Evolutionary conservation across 2,797 vertebrate species (phyloP).

Genomic region (Sitta carolinensis): DNA sequence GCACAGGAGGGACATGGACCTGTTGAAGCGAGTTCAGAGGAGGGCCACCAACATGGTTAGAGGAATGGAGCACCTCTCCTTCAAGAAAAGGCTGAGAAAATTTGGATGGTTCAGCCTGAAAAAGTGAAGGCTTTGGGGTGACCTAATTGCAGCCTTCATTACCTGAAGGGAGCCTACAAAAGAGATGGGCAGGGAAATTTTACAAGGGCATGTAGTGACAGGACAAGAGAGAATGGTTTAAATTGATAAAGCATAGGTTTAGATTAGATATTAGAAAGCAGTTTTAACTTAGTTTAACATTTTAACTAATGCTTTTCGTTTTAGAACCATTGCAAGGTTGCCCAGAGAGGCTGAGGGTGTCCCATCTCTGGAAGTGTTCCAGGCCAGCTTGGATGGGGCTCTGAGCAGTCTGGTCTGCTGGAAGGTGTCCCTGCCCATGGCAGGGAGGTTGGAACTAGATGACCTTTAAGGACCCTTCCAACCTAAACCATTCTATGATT

Average conservation of each 20-base stretch:
- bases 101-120: background rate
- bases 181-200: background rate
- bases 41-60: background rate
- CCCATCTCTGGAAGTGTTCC: background rate
- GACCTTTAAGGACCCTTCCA: background rate
- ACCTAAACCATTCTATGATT: background rate
- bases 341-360: background rate
- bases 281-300: background rate
- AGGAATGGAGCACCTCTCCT: background rate
- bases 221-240: background rate
- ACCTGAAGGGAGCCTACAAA: background rate
- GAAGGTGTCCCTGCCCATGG: background rate
- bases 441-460: background rate
- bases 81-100: background rate
- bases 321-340: fast-evolving
- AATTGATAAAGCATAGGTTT: background rate
- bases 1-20: background rate
- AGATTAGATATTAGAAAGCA: background rate
- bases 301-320: no score
- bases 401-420: background rate
- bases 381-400: background rate
- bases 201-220: background rate
- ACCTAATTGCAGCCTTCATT: background rate
- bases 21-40: background rate
- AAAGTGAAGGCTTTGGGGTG: background rate